phyloP scores from a whole-genome alignment of 2,797 vertebrate genomes.

The Xenopus petersii region DNA sequence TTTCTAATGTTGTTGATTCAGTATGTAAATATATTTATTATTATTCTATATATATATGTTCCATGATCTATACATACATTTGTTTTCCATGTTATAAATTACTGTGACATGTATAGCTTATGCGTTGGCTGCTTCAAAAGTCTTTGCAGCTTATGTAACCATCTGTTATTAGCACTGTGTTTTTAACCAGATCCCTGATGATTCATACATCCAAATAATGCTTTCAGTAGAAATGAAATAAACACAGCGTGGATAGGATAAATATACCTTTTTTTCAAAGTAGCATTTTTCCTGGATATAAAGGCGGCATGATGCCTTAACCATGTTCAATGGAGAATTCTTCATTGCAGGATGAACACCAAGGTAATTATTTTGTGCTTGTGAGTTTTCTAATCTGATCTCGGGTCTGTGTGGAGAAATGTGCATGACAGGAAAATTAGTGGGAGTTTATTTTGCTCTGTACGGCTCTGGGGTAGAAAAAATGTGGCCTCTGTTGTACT shows the following conservation, averaged over 20 bases:
- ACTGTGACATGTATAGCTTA: conserved; percentile 31
- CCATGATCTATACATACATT: background rate
- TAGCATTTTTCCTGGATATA: conserved; percentile 23
- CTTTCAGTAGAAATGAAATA: conserved; percentile 52
- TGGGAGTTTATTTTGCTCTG: conserved; percentile 10
- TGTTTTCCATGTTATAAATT: background rate
- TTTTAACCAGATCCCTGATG: conserved; percentile 52
- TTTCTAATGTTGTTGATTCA: no score
- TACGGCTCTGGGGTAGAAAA: background rate
- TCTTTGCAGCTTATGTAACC: conserved; percentile 53
- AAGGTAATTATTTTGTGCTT: conserved; percentile 40
- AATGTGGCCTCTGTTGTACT: background rate
- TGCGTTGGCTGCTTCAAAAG: conserved; percentile 49
- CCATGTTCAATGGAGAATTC: conserved; percentile 44
- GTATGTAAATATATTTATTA: no score
- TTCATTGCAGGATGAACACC: conserved; percentile 33
- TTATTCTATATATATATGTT: no score
- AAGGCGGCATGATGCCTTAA: conserved; percentile 16
- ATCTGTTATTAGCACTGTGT: conserved; percentile 52
- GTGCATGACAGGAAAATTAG: conserved; percentile 7
- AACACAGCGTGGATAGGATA: conserved; percentile 41
- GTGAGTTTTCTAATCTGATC: conserved; percentile 7
- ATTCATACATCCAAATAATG: conserved; percentile 54
- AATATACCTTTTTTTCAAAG: conserved; percentile 38
- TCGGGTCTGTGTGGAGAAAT: conserved; percentile 4